phyloP scores from a whole-genome alignment of 2,113 vertebrate species.

The Malaclemys terrapin region DNA sequence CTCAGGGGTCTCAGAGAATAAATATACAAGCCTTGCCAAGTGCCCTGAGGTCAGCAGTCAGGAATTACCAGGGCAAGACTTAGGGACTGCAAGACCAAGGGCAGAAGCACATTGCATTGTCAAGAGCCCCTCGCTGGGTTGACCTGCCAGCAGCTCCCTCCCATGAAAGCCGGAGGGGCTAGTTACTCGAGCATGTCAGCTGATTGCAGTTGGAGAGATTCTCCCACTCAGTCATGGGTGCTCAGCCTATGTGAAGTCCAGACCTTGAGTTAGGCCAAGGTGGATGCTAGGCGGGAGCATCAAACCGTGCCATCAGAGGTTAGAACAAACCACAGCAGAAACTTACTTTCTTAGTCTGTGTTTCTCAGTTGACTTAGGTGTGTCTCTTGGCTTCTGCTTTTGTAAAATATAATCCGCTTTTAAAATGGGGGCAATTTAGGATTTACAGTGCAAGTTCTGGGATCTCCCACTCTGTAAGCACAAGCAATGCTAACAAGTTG shows the following conservation, averaged over 20 bases:
- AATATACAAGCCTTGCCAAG: neutral
- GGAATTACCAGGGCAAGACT: no score
- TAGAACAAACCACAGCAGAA: neutral
- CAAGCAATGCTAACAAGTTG: neutral
- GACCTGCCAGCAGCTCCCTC: neutral
- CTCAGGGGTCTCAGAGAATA: no score
- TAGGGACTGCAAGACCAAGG: no score
- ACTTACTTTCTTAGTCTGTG: neutral
- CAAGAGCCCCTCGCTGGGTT: no score
- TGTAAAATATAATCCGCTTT: neutral
- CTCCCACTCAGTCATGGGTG: neutral
- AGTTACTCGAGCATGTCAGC: neutral
- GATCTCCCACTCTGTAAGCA: neutral
- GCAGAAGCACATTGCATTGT: neutral
- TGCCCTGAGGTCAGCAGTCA: no score
- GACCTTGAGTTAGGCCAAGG: neutral
- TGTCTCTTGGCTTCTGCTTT: neutral
- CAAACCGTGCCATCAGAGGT: no score
- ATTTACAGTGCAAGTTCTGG: neutral
- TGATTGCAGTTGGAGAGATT: neutral
- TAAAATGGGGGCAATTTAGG: neutral
- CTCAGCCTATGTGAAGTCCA: neutral
- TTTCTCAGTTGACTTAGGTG: neutral
- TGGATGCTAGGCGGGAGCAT: neutral
- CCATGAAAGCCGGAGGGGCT: neutral